phyloP scores from a whole-genome alignment of 35 echinoderm and acorn worm genomes.

The Heliocidaris tuberculata region DNA sequence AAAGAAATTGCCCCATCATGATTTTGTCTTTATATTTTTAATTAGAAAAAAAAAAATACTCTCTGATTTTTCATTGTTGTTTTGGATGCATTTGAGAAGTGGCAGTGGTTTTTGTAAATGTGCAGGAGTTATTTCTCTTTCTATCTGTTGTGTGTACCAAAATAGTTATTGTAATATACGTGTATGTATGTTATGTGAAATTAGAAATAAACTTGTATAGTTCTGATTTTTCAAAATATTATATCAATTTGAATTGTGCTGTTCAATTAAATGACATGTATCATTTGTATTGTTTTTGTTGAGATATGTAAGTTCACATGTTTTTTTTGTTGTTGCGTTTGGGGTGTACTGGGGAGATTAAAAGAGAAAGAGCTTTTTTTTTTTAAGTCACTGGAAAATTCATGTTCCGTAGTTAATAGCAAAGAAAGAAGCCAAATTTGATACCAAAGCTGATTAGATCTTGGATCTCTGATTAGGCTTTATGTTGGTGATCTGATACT shows the following conservation, averaged over 20 bases:
- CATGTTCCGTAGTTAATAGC: background rate
- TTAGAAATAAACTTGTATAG: background rate
- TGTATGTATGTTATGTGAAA: background rate
- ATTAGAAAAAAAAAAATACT: background rate
- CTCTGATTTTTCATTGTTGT: background rate
- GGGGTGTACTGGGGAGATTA: background rate
- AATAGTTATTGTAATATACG: background rate
- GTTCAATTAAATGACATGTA: background rate
- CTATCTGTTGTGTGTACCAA: background rate
- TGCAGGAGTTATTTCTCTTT: background rate
- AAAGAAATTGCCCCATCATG: background rate
- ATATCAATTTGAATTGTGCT: background rate
- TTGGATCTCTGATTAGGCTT: background rate
- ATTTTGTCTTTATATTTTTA: background rate
- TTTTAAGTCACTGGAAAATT: background rate
- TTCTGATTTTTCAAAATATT: background rate
- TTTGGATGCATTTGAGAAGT: background rate
- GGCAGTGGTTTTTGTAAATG: background rate
- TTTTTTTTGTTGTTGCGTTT: background rate
- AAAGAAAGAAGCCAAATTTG: background rate
- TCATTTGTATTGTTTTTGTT: background rate
- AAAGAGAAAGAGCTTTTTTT: background rate
- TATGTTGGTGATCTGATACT: background rate
- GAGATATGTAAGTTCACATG: background rate
- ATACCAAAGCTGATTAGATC: background rate